Evolutionary conservation across 2,888 invertebrate genomes (phyloP).

Genomic region (Fragum sueziense): DNA sequence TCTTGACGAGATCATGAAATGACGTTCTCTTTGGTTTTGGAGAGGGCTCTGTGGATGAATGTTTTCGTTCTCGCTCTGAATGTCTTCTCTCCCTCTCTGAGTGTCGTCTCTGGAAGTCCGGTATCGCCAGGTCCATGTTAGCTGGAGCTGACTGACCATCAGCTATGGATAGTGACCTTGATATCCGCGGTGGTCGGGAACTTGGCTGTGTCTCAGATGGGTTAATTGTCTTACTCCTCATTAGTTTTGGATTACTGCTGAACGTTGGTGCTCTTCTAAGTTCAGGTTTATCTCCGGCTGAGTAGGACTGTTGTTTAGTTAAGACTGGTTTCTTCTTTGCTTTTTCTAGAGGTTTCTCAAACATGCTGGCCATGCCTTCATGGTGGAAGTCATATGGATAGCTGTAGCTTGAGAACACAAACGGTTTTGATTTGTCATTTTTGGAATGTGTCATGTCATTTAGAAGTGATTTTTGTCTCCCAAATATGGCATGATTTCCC

Average conservation of each 20-base stretch:
- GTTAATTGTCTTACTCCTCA: conserved; percentile 47
- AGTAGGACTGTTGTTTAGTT: conserved; percentile 22
- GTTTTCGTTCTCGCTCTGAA: conserved; percentile 38
- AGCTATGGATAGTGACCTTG: conserved; percentile 40
- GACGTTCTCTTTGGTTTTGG: conserved; percentile 24
- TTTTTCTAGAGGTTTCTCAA: conserved; percentile 53
- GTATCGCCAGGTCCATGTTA: conserved; percentile 49
- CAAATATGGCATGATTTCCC: conserved; percentile 16
- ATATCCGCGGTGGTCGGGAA: background rate
- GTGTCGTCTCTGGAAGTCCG: conserved; percentile 38
- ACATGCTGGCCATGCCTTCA: conserved; percentile 27
- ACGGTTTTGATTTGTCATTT: conserved; percentile 42
- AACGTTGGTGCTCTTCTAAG: conserved; percentile 53
- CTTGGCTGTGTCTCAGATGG: conserved; percentile 9
- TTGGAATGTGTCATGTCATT: conserved; percentile 59
- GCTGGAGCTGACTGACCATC: conserved; percentile 39
- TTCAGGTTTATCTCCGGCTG: conserved; percentile 23
- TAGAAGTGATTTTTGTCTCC: conserved; percentile 48
- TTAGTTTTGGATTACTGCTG: conserved; percentile 37
- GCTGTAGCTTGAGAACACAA: conserved; percentile 40
- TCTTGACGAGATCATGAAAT: conserved; percentile 15
- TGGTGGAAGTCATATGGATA: conserved; percentile 41
- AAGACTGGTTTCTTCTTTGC: conserved; percentile 27
- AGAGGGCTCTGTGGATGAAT: conserved; percentile 9
- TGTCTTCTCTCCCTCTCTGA: conserved; percentile 46